Conservation (phyloP, 2,888 invertebrate genomes). For the Aelia acuminata region DNA sequence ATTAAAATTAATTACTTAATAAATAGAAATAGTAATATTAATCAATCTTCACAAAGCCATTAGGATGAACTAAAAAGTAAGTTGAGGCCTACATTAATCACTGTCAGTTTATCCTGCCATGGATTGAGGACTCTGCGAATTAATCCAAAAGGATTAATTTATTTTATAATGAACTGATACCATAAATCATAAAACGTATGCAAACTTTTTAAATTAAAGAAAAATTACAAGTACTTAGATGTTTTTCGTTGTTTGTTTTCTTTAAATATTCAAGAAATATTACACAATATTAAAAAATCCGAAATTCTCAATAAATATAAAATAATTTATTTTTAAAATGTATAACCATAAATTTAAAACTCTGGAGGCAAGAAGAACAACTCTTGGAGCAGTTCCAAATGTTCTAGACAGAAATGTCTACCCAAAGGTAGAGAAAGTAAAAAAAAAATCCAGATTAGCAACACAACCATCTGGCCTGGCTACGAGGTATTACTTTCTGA, state of each 20-base stretch:
- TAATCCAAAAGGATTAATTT: background rate
- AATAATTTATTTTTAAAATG: too few relatives aligned
- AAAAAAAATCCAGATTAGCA: too few relatives aligned
- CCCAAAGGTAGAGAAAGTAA: too few relatives aligned
- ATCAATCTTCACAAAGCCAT: background rate
- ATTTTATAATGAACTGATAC: background rate
- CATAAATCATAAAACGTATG: background rate
- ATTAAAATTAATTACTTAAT: background rate
- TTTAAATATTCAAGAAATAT: too few relatives aligned
- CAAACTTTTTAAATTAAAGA: background rate
- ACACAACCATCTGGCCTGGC: too few relatives aligned
- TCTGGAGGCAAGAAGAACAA: too few relatives aligned
- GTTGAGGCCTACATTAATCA: background rate
- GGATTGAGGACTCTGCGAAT: background rate
- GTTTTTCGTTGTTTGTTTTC: too few relatives aligned
- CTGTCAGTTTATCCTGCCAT: background rate
- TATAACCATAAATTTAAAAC: too few relatives aligned
- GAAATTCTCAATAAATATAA: background rate
- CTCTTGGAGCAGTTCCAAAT: too few relatives aligned
- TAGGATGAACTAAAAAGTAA: background rate
- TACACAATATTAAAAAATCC: background rate
- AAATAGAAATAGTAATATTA: background rate
- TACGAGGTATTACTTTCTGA: too few relatives aligned
- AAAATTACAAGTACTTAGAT: too few relatives aligned
- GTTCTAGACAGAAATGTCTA: too few relatives aligned